Base-by-base conservation (phyloP, 1,140 invertebrate species). In the Bradysia coprophila region DNA sequence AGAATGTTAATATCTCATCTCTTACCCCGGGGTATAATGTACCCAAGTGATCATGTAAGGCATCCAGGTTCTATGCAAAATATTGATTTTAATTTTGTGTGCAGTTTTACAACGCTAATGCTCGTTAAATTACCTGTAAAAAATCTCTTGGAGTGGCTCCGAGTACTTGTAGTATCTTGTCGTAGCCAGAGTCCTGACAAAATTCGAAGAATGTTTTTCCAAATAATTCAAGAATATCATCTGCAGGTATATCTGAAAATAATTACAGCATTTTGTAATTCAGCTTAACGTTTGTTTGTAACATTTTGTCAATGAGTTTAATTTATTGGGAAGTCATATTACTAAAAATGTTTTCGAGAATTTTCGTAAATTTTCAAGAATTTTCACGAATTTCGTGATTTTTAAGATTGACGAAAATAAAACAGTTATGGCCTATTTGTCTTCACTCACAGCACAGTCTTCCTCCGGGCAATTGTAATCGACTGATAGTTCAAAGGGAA, bases 121-220 rank as follows among this genome's bases (percentile, higher is more conserved):
- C 13, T 28, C 24, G 13, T 28, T 28, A 28, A 28, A 10, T 39
- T 63, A 88, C 86, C 73, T 89, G 87, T 41, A 93, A 66, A 59
- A 93, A 93, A 64, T 92, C 88, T 41, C 86, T 64, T 3, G 87
- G 86, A 5, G 85, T 91, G n/a, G 87, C 86, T 36, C 89, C 88
- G 1, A 93, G 65, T 0, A 92, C 87, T 65, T 91, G 85, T 4
- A 93, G 66, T 48, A 93, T 93, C 63, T 87, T 87, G 54, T 91
- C 87, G 55, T 91, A 93, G 19, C 88, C 88, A 15, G 87, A 92
- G 57, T 92, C 88, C 63, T 92, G 86, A 50, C 88, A 92, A 55
- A 91, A 92, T 61, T 92, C 87, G 54, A 91, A 92, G 59, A 92
- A 92, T 58, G 84, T 91, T 54, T 86, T 85, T 1, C 91, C 91